Evolutionary conservation across 2,113 vertebrate species (phyloP).

Genomic region (Larimichthys crocea): DNA sequence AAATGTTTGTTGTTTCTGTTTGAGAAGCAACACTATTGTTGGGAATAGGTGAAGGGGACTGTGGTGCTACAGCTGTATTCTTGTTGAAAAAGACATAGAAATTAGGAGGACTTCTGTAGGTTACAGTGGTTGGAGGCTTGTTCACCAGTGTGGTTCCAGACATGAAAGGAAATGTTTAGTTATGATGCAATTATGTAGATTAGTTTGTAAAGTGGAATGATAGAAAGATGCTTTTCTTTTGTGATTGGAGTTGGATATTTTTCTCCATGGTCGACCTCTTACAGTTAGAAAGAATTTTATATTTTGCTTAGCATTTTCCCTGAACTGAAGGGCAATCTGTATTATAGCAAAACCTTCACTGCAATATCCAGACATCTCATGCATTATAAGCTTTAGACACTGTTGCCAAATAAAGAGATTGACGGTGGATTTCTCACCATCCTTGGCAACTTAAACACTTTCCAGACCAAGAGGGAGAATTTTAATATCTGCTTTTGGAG

Average conservation of each 20-base stretch:
- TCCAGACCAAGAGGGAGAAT: background rate
- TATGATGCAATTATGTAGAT: background rate
- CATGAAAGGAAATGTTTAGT: background rate
- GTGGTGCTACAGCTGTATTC: background rate
- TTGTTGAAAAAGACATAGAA: background rate
- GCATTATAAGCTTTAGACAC: background rate
- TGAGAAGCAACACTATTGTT: conserved; percentile 9
- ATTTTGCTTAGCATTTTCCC: background rate
- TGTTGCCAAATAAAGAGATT: background rate
- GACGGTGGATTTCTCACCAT: background rate
- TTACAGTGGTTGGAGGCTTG: background rate
- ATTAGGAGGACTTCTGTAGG: background rate
- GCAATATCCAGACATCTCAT: background rate
- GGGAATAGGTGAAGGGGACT: conserved; percentile 12
- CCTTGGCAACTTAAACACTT: background rate
- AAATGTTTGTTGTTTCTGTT: conserved; percentile 39
- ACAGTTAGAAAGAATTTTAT: background rate
- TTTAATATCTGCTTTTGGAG: background rate
- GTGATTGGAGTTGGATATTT: background rate
- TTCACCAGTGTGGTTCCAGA: background rate
- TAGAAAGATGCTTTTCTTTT: background rate
- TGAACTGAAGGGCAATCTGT: background rate
- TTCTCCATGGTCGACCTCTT: background rate
- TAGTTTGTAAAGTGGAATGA: background rate
- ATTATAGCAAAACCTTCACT: background rate